Evolutionary conservation across 1,140 invertebrate species (phyloP).

Genomic region (Cardiocondyla obscurior): DNA sequence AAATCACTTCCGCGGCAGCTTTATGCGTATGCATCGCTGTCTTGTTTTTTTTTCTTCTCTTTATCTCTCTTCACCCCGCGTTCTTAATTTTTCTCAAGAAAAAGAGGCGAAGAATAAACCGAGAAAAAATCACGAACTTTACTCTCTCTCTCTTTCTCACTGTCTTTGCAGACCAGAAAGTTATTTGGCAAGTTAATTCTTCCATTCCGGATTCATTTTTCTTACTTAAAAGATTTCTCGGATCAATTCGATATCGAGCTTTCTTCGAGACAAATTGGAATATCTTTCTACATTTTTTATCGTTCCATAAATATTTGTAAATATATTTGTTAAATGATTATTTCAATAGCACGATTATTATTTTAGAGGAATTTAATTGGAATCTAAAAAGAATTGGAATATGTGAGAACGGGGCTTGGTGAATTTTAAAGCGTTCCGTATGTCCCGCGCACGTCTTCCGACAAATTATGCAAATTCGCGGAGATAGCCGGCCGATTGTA

Average conservation of each 20-base stretch:
- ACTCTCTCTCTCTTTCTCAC: conserved; percentile 1
- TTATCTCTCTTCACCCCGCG: not conserved
- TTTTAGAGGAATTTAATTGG: too few species aligned
- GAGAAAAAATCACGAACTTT: conserved; percentile 19
- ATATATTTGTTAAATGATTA: not conserved
- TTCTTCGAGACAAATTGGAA: not conserved
- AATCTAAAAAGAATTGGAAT: too few species aligned
- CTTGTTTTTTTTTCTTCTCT: conserved; percentile 34
- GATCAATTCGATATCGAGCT: not conserved
- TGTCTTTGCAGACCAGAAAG: conserved; percentile 13
- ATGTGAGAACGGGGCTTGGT: not conserved
- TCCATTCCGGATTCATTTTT: not conserved
- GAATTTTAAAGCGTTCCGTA: not conserved
- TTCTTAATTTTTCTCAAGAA: conserved; percentile 2
- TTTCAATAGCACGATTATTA: not conserved
- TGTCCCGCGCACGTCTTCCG: not conserved
- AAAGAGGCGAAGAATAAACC: not conserved
- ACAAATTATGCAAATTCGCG: conserved; percentile 35
- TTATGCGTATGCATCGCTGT: conserved; percentile 14
- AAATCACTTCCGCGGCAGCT: conserved; percentile 39
- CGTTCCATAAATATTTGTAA: not conserved
- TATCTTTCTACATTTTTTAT: not conserved
- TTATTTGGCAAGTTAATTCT: conserved; percentile 31
- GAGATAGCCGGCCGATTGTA: conserved; percentile 46
- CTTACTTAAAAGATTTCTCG: not conserved